Evolutionary conservation across 1,140 invertebrate genomes (phyloP).

Genomic region (Tetraneura akinire): DNA sequence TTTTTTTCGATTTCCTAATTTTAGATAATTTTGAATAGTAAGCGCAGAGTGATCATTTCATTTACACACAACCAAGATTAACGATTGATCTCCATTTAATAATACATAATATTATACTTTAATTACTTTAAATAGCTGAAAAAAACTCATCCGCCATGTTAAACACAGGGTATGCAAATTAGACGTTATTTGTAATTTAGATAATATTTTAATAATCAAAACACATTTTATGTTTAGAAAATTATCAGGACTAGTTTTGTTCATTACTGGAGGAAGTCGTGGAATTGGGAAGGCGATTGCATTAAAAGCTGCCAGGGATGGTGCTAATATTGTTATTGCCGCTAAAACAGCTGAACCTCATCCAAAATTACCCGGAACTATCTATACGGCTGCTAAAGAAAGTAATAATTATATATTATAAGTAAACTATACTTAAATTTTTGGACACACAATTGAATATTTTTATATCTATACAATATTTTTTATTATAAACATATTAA

Average conservation of each 20-base stretch:
- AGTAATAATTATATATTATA: slow-evolving; percentile 63
- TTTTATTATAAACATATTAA: too few relatives aligned
- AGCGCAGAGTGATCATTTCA: background rate
- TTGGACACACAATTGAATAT: too few relatives aligned
- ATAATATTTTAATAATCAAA: background rate
- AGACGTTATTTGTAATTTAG: background rate
- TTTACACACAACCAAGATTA: background rate
- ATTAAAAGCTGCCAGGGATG: slow-evolving; percentile 89
- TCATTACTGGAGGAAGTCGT: slow-evolving; percentile 94
- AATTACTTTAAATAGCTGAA: background rate
- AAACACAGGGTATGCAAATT: slow-evolving; percentile 31
- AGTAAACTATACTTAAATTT: too few relatives aligned
- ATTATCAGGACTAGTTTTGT: slow-evolving; percentile 67
- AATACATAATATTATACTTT: background rate
- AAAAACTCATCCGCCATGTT: background rate
- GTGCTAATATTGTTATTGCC: slow-evolving; percentile 91
- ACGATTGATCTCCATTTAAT: background rate
- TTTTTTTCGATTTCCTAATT: background rate
- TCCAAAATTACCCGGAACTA: slow-evolving; percentile 97
- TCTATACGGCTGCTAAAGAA: slow-evolving; percentile 95
- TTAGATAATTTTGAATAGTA: background rate
- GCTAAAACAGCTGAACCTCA: slow-evolving; percentile 95
- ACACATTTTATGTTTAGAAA: slow-evolving; percentile 15
- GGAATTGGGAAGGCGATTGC: slow-evolving; percentile 98
- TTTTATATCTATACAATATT: too few relatives aligned